phyloP scores from a whole-genome alignment of 2,113 vertebrate species.

The Eretmodus cyanostictus region DNA sequence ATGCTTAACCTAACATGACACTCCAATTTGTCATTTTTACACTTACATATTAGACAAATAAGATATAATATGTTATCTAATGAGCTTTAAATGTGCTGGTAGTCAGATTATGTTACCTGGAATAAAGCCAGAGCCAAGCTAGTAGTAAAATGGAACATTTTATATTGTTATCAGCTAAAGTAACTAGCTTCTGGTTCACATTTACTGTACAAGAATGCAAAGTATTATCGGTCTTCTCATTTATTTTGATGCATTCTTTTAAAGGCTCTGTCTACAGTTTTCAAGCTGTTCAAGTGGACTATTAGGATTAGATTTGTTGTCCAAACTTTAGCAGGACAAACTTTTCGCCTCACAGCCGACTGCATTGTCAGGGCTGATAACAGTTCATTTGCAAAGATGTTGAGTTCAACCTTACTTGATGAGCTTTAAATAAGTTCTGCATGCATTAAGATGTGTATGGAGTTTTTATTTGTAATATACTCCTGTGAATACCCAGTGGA shows the following conservation, averaged over 20 bases:
- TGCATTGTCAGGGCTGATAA: neutral
- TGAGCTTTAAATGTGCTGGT: neutral
- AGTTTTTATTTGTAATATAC: neutral
- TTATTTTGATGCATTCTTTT: neutral
- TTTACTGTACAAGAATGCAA: neutral
- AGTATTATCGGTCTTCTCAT: neutral
- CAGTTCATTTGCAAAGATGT: neutral
- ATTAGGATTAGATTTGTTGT: neutral
- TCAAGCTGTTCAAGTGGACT: neutral
- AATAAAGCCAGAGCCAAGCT: neutral
- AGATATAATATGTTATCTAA: neutral
- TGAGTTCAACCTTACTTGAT: neutral
- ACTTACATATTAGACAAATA: neutral
- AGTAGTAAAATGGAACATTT: neutral
- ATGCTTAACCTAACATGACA: neutral
- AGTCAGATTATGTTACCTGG: neutral
- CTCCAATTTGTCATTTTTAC: neutral
- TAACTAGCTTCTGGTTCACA: neutral
- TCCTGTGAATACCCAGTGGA: neutral
- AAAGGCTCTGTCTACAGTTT: neutral
- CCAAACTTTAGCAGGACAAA: neutral
- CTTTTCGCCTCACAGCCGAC: neutral
- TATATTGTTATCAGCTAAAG: neutral
- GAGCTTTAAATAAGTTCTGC: neutral
- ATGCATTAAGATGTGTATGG: neutral